A percentile compares a stretch with the other conserved stretches of the same genome.
phyloP scores from a whole-genome alignment of 1,140 invertebrate genomes.

The Idris sp. region DNA sequence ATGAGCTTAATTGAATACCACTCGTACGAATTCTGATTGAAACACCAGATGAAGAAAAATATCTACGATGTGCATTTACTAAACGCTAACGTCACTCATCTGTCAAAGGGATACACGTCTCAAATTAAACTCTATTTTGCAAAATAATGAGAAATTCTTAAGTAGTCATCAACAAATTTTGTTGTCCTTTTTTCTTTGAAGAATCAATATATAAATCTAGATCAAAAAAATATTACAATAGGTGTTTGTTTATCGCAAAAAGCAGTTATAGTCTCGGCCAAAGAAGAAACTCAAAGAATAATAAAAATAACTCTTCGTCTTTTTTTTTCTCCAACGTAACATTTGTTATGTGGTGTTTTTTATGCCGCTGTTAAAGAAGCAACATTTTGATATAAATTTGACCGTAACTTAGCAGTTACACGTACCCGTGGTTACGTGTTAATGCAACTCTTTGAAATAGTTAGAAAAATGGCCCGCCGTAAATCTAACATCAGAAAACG shows the following conservation, averaged over 20 bases:
- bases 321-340: conserved; percentile 33
- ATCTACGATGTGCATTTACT: conserved; percentile 47
- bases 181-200: too few relatives aligned
- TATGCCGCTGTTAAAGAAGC: conserved; percentile 28
- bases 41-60: conserved; percentile 57
- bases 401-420: conserved; percentile 31
- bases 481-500: conserved; percentile 44
- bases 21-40: conserved; percentile 61
- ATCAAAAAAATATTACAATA: conserved; percentile 27
- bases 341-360: conserved; percentile 44
- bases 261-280: conserved; percentile 26
- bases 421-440: conserved; percentile 44
- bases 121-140: too few relatives aligned
- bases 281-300: conserved; percentile 25
- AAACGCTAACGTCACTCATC: conserved; percentile 53
- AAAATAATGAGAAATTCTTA: too few relatives aligned
- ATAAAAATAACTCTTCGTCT: conserved; percentile 44
- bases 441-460: conserved; percentile 46
- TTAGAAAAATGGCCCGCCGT: conserved; percentile 46
- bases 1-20: conserved; percentile 64
- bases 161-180: too few relatives aligned
- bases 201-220: too few relatives aligned
- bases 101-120: too few relatives aligned
- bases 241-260: conserved; percentile 14
- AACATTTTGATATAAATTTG: conserved; percentile 48